phyloP scores from a whole-genome alignment of 2,888 invertebrate genomes.

The Callyntrura sp. region DNA sequence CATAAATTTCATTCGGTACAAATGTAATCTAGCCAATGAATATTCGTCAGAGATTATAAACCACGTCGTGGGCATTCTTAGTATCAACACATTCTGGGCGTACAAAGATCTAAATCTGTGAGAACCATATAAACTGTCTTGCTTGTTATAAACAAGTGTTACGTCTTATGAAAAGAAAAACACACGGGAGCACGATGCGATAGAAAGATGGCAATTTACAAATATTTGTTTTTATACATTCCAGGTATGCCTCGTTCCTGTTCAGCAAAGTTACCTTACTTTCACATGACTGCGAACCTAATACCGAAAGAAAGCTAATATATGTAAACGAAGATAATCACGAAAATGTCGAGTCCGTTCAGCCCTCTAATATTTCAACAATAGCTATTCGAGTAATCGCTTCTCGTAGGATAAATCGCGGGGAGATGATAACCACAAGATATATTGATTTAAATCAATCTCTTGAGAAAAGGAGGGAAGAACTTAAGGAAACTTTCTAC shows the following conservation, averaged over 20 bases:
- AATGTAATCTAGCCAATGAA: constrained; percentile 68
- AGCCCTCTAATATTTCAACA: not conserved
- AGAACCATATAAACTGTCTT: no score
- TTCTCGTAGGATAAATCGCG: constrained; percentile 59
- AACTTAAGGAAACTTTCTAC: constrained; percentile 75
- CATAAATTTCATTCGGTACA: constrained; percentile 67
- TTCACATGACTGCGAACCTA: constrained; percentile 80
- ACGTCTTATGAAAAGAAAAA: no score
- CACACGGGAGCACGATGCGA: no score
- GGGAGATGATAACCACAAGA: constrained; percentile 76
- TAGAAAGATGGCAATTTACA: no score
- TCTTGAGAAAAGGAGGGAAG: constrained; percentile 59
- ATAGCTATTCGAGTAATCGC: constrained; percentile 66
- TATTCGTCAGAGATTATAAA: constrained; percentile 67
- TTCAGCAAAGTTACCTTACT: constrained; percentile 77
- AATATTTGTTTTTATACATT: no score
- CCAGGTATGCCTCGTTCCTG: constrained; percentile 74
- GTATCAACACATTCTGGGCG: constrained; percentile 78
- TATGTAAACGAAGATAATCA: constrained; percentile 19
- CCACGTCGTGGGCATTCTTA: constrained; percentile 75
- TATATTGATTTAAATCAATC: constrained; percentile 60
- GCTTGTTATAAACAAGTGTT: no score
- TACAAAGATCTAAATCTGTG: constrained; percentile 68
- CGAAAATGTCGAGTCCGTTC: not conserved
- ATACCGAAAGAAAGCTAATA: constrained; percentile 69